Base-by-base conservation (phyloP, 2,797 vertebrate genomes). In the Parambassis ranga region DNA sequence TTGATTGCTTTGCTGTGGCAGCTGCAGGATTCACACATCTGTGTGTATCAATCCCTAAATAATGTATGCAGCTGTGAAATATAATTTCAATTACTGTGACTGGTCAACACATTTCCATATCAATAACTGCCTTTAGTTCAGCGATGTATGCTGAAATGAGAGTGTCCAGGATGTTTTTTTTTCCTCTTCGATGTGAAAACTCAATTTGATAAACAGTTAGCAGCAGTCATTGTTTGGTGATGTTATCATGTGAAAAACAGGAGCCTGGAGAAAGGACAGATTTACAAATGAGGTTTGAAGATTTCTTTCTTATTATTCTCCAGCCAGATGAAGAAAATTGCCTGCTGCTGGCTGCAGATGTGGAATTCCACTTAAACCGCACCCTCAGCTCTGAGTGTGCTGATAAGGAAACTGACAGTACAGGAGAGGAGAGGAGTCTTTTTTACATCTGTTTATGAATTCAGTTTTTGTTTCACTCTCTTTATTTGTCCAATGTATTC, bases 201-300 rank as follows among this genome's bases (percentile, higher is more conserved):
- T 75, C 66, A 78, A 83, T 86, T 73, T 81, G 75, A 84, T 78
- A 38, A 87, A 71, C 69, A 72, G 78, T 81, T 75, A 79, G 50
- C 51, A 9, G 56, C 39, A 13, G 68, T 66, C 23, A 53, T 82
- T 84, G 74, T 77, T 83, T 71, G 67, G 39, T 49, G 77, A 85
- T 78, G 62, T 70, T 81, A 82, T 87, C 78, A 26, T 48, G 46
- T 10, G 39, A 64, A 66, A 76, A 84, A 86, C 67, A 71, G 65
- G 26, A 77, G 63, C 28, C 28, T 24, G 49, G 75, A 77, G 46
- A 64, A 42, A 41, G 53, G 50, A 77, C 31, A 38, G 65, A 49
- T 79, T 84, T 77, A 47, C 56, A 85, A 86, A 86, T 86, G 23
- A 75, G 50, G 28, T 67, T 68, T 73, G 44, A 63, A 32, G 24